Conservation (phyloP, 2,113 vertebrate genomes). For the Alethe diademata region DNA sequence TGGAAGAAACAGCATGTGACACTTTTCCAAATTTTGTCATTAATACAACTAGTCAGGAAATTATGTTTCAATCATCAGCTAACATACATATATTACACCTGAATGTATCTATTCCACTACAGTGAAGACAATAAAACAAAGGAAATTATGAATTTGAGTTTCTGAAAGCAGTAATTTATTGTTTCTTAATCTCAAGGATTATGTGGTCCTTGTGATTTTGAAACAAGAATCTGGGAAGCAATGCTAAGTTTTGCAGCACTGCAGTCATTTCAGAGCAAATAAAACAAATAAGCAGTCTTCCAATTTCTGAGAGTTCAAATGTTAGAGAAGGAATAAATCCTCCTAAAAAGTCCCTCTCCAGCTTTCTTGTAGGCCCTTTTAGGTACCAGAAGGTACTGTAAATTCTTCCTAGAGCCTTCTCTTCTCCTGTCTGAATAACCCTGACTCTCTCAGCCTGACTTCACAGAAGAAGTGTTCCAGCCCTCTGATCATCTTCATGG, state of each 20-base stretch:
- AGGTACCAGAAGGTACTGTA: background rate
- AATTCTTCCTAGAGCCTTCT: background rate
- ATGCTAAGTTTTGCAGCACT: background rate
- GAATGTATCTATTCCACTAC: background rate
- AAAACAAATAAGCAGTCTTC: background rate
- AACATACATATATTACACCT: background rate
- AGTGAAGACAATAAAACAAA: background rate
- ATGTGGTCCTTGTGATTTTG: background rate
- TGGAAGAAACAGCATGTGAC: background rate
- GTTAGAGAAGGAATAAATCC: background rate
- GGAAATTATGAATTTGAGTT: background rate
- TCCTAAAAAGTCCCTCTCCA: background rate
- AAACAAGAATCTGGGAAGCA: background rate
- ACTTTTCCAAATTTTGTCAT: background rate
- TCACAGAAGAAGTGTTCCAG: background rate
- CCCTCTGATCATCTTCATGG: fast-evolving
- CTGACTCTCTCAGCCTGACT: background rate
- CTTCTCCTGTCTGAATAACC: background rate
- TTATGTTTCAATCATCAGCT: background rate
- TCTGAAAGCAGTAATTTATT: background rate
- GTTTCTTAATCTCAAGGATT: background rate
- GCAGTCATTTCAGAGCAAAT: background rate
- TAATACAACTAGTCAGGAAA: background rate
- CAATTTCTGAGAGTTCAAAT: background rate
- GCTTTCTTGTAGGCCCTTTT: background rate